Conservation (phyloP, 2,888 invertebrate species). For the Malthinus seriepunctatus region DNA sequence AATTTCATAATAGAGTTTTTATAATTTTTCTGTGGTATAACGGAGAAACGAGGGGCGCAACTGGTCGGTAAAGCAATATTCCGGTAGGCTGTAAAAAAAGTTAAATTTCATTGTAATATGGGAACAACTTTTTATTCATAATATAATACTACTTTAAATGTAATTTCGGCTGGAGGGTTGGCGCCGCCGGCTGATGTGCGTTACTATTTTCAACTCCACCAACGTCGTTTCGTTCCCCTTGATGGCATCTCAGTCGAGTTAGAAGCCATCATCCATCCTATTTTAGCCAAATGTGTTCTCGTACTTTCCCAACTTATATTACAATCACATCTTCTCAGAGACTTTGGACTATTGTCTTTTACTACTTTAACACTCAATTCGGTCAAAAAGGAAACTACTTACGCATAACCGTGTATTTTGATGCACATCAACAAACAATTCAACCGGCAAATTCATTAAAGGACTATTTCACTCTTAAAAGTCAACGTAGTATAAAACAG, state of each 20-base stretch:
- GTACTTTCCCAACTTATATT: constrained; percentile 20
- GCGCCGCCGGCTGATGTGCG: constrained; percentile 29
- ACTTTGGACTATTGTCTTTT: constrained; percentile 10
- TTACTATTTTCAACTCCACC: constrained; percentile 24
- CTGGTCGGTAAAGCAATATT: constrained; percentile 50
- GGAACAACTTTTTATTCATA: constrained; percentile 37
- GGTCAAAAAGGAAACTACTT: constrained; percentile 16
- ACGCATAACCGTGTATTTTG: constrained; percentile 16
- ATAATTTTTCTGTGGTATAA: constrained; percentile 10
- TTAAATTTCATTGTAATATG: constrained; percentile 37
- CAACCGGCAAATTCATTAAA: constrained; percentile 16
- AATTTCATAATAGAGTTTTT: constrained; percentile 20
- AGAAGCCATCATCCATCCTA: constrained; percentile 23
- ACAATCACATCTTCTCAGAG: constrained; percentile 23
- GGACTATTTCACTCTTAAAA: constrained; percentile 13
- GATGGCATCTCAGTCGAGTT: constrained; percentile 23
- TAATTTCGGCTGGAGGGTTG: constrained; percentile 35
- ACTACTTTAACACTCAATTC: constrained; percentile 26
- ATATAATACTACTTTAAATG: constrained; percentile 34
- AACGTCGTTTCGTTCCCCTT: constrained; percentile 23
- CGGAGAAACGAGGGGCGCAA: constrained; percentile 38
- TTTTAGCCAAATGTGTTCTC: constrained; percentile 22
- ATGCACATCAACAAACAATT: constrained; percentile 7
- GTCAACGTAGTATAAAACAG: constrained; percentile 5
- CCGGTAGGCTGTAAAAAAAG: constrained; percentile 36